Evolutionary conservation across 2,113 vertebrate genomes (phyloP).

Genomic region (Chloebia gouldiae): DNA sequence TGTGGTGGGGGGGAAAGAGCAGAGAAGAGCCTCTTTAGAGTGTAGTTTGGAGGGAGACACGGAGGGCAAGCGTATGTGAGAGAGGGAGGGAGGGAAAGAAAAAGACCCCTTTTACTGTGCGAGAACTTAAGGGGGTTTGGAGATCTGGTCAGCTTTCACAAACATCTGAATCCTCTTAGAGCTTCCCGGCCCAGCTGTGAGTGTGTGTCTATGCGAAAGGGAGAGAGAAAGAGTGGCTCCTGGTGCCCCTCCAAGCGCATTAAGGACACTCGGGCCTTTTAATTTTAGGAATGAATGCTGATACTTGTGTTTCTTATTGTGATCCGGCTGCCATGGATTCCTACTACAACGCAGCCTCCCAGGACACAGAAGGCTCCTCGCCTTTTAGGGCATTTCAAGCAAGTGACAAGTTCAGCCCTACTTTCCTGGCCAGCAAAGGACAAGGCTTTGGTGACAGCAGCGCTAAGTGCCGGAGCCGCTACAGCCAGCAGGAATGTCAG

Average conservation of each 20-base stretch:
- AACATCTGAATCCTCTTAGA: conserved; percentile 92
- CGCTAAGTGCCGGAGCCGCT: conserved; percentile 74
- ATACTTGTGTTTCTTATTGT: conserved; percentile 94
- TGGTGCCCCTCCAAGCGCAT: conserved; percentile 70
- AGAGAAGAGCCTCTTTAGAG: neutral
- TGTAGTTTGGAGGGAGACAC: conserved; percentile 48
- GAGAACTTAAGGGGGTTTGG: conserved; percentile 81
- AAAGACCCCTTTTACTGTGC: conserved; percentile 71
- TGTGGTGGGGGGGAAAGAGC: neutral
- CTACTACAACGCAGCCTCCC: conserved; percentile 91
- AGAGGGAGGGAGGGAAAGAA: conserved; percentile 48
- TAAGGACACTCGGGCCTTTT: conserved; percentile 74
- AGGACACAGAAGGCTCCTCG: conserved; percentile 87
- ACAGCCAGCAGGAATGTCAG: conserved; percentile 89
- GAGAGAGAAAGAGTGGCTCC: conserved; percentile 48
- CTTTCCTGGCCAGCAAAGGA: conserved; percentile 93
- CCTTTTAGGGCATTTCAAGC: conserved; percentile 93
- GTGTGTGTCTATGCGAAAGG: conserved; percentile 59
- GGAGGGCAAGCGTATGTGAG: neutral
- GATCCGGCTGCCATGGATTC: conserved; percentile 98
- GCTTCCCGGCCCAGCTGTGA: conserved; percentile 77
- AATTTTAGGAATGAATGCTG: conserved; percentile 92
- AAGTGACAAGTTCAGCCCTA: conserved; percentile 90
- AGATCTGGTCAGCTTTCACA: conserved; percentile 85
- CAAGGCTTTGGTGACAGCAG: conserved; percentile 90